Evolutionary conservation across 2,888 invertebrate genomes (phyloP), one percentile per base, ranked within the genome.

Genomic region (Diabrotica balteata): DNA sequence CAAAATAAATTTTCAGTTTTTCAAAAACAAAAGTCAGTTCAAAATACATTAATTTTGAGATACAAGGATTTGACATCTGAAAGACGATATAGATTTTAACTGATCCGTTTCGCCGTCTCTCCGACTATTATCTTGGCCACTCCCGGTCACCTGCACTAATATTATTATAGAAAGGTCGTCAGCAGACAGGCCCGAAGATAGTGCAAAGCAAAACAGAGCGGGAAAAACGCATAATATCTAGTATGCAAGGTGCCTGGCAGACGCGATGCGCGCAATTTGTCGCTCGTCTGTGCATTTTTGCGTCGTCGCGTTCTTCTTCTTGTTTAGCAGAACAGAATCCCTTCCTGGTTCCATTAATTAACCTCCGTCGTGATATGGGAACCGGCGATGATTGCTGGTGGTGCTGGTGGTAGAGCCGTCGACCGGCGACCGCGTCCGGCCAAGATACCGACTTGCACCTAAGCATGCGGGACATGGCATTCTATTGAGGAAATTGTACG

Each of bases 191-290:
- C 32, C 32, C 32, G 32, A 32, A 32, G 47, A 47, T 47, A 47
- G 9, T 9, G 8, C 47, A 47, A 6, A 9, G 10, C 47, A 47
- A 10, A 9, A 47, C 9, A 47, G 8, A 47, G 47, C 47, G 11
- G 9, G 7, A 45, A 57, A 45, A 57, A 55, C 11, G 44, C 11
- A 11, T 55, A 44, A 44, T 57, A 11, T 11, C 17, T 57, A 45
- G 54, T 45, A 54, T 63, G 66, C 66, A 66, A 66, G 66, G 60
- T 66, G 66, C 60, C 66, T 53, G 47, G 49, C 46, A 65, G 65
- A 65, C 60, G 59, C 59, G 59, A 32, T 53, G 47, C 55, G 47
- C 46, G 61, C 58, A 58, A 52, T 67, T 67, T 62, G 62, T 67
- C 66, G 66, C 62, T 67, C 45, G 50, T 50, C 45, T 55, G 52